Evolutionary conservation across 2,888 invertebrate species (phyloP).

Genomic region (Drosophila putrida): DNA sequence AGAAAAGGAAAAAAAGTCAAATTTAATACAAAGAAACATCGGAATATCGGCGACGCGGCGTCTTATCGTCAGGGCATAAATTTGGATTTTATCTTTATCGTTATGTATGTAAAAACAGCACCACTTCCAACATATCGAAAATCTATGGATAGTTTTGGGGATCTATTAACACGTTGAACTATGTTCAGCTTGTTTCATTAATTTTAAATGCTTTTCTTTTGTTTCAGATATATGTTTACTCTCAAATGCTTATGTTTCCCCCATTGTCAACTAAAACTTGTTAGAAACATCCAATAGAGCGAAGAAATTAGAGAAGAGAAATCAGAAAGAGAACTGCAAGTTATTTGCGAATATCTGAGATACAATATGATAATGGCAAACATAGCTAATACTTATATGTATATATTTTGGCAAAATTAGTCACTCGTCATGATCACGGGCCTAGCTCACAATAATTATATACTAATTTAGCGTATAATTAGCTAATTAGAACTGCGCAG

Average conservation of each 20-base stretch:
- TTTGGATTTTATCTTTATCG: slow-evolving; percentile 65
- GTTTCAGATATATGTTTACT: slow-evolving; percentile 32
- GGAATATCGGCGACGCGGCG: slow-evolving; percentile 3
- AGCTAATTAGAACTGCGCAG: slow-evolving; percentile 81
- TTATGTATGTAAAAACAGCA: slow-evolving; percentile 51
- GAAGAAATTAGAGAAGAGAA: slow-evolving; percentile 15
- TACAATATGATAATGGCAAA: neutral
- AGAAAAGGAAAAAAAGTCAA: slow-evolving; percentile 17
- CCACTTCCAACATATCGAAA: slow-evolving; percentile 20
- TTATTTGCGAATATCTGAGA: neutral
- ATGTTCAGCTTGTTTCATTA: slow-evolving; percentile 45
- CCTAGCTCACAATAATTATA: slow-evolving; percentile 78
- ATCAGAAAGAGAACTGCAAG: slow-evolving; percentile 13
- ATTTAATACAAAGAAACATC: slow-evolving; percentile 30
- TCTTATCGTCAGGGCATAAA: slow-evolving; percentile 61
- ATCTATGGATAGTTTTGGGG: slow-evolving; percentile 6
- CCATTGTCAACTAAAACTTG: slow-evolving; percentile 28
- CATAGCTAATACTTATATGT: neutral
- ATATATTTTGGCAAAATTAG: slow-evolving; percentile 41
- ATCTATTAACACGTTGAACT: slow-evolving; percentile 3
- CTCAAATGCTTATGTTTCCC: slow-evolving; percentile 36
- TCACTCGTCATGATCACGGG: slow-evolving; percentile 57
- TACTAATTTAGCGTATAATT: slow-evolving; percentile 82
- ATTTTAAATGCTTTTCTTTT: slow-evolving; percentile 42
- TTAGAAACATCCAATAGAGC: slow-evolving; percentile 8